Evolutionary conservation across 2,888 invertebrate species (phyloP).

Genomic region (Idaea aversata): DNA sequence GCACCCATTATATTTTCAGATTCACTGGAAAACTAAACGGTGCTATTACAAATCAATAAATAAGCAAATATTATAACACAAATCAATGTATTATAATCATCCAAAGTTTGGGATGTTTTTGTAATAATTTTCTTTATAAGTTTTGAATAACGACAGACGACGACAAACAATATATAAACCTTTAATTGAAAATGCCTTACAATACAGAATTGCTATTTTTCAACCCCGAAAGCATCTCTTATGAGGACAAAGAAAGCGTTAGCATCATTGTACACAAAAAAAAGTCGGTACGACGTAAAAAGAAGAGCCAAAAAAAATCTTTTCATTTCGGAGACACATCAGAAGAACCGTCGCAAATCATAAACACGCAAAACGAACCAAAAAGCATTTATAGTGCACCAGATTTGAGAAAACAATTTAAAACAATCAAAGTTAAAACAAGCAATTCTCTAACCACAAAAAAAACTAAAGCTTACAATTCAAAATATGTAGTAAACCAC

Average conservation of each 20-base stretch:
- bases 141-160: background rate
- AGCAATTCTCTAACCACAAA: slow-evolving; percentile 24
- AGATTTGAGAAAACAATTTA: slow-evolving; percentile 9
- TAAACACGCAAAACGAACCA: background rate
- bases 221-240: background rate
- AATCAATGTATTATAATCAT: background rate
- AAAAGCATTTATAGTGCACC: slow-evolving; percentile 13
- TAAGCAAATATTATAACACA: background rate
- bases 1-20: background rate
- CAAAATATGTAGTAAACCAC: slow-evolving; percentile 29
- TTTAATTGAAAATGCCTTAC: background rate
- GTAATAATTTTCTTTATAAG: background rate
- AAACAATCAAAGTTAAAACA: slow-evolving; percentile 11
- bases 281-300: background rate
- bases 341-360: background rate
- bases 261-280: background rate
- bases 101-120: background rate
- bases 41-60: background rate
- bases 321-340: background rate
- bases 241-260: background rate
- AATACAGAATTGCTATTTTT: background rate
- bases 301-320: background rate
- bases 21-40: background rate
- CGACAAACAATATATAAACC: background rate
- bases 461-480: slow-evolving; percentile 19